phyloP scores from a whole-genome alignment of 1,140 invertebrate species.

The Drosophila sp. region DNA sequence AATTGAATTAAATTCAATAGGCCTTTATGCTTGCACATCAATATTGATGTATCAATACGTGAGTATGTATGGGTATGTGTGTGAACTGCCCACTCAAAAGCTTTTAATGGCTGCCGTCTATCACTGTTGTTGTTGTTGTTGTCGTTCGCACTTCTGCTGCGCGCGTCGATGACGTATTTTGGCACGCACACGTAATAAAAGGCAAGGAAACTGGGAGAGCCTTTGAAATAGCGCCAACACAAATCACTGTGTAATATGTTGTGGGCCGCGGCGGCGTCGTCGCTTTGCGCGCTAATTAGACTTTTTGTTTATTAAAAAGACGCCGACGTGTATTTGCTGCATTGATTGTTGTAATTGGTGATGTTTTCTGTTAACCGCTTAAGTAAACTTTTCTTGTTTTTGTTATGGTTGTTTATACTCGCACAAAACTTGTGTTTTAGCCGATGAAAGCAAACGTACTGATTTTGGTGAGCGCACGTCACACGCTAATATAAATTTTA shows the following conservation, averaged over 20 bases:
- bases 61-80: constrained; percentile 18
- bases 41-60: constrained; percentile 8
- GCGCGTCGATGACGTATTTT: constrained; percentile 80
- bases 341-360: constrained; percentile 26
- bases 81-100: constrained; percentile 47
- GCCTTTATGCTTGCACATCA: constrained; percentile 3
- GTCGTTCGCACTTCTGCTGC: constrained; percentile 51
- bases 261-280: constrained; percentile 23
- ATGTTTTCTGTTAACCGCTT: constrained; percentile 34
- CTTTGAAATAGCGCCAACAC: constrained; percentile 33
- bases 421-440: constrained; percentile 63
- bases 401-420: constrained; percentile 51
- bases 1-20: constrained; percentile 67
- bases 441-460: constrained; percentile 70
- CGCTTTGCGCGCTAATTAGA: constrained; percentile 48
- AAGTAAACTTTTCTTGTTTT: constrained; percentile 24
- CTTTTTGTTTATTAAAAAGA: constrained; percentile 58
- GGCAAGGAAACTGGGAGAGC: constrained; percentile 46
- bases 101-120: constrained; percentile 47
- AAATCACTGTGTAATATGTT: constrained; percentile 6
- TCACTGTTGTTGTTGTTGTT: constrained; percentile 32
- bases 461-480: constrained; percentile 68
- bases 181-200: constrained; percentile 66
- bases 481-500: constrained; percentile 73
- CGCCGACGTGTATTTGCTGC: constrained; percentile 59